phyloP scores from a whole-genome alignment of 1,140 invertebrate species.

The Rhagoletis zephyria region DNA sequence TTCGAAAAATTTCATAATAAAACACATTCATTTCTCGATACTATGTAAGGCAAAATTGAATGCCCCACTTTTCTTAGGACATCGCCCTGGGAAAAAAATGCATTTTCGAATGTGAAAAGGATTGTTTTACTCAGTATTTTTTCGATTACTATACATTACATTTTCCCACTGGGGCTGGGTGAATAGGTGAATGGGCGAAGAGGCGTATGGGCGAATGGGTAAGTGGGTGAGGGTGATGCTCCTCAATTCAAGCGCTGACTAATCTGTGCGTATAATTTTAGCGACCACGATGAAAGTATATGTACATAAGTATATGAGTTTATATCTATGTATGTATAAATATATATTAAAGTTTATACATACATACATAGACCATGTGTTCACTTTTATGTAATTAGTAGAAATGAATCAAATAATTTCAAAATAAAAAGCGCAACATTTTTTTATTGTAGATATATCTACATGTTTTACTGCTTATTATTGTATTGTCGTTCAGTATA shows the following conservation, averaged over 20 bases:
- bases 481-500: background rate
- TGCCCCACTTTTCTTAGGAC: too few species aligned
- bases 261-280: slow-evolving; percentile 23
- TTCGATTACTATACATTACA: too few species aligned
- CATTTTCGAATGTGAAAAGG: too few species aligned
- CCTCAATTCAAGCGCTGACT: background rate
- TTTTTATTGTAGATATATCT: background rate
- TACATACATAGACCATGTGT: background rate
- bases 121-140: too few species aligned
- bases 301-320: background rate
- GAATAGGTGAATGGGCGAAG: background rate
- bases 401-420: too few species aligned
- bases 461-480: background rate
- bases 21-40: too few species aligned
- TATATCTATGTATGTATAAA: background rate
- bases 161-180: background rate
- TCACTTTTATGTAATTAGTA: background rate
- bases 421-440: background rate
- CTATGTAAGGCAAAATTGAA: too few species aligned
- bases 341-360: background rate
- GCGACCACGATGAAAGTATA: background rate
- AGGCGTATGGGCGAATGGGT: background rate
- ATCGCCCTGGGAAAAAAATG: too few species aligned
- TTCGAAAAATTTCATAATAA: too few species aligned
- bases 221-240: background rate